Evolutionary conservation across 2,797 vertebrate species (phyloP).

Genomic region (Lacerta agilis): DNA sequence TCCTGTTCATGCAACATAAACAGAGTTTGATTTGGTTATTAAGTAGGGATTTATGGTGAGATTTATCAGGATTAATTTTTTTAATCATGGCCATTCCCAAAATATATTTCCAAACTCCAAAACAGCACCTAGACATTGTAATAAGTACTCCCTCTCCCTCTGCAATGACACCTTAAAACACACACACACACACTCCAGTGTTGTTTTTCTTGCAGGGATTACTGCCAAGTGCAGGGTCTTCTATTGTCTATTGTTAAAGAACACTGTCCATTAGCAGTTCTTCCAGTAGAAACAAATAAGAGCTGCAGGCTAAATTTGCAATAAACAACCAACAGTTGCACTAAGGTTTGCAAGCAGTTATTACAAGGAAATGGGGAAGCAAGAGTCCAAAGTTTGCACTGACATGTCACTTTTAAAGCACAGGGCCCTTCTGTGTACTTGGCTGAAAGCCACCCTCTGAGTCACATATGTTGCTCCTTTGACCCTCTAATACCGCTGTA

Average conservation of each 20-base stretch:
- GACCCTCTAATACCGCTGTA: background rate
- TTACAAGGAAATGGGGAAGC: background rate
- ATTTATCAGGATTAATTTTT: background rate
- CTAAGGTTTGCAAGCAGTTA: background rate
- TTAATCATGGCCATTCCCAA: background rate
- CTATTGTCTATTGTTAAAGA: background rate
- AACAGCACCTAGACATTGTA: background rate
- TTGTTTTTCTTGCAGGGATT: conserved; percentile 24
- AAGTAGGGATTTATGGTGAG: background rate
- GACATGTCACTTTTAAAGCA: conserved; percentile 9
- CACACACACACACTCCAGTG: background rate
- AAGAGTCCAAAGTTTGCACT: background rate
- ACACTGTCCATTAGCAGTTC: background rate
- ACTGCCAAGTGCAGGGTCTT: conserved; percentile 16
- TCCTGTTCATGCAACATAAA: background rate
- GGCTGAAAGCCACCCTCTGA: conserved; percentile 24
- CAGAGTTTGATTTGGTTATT: background rate
- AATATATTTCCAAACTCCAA: background rate
- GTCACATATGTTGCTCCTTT: background rate
- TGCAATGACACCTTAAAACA: conserved; percentile 12
- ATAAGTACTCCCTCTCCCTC: background rate
- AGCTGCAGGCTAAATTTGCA: background rate
- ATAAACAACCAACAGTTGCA: background rate
- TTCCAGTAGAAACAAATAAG: conserved; percentile 4
- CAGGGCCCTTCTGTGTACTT: background rate